Percentiles rank a stretch among this genome's conserved stretches.
Evolutionary conservation across 2,888 invertebrate genomes (phyloP).

Genomic region (Julus scanicus): DNA sequence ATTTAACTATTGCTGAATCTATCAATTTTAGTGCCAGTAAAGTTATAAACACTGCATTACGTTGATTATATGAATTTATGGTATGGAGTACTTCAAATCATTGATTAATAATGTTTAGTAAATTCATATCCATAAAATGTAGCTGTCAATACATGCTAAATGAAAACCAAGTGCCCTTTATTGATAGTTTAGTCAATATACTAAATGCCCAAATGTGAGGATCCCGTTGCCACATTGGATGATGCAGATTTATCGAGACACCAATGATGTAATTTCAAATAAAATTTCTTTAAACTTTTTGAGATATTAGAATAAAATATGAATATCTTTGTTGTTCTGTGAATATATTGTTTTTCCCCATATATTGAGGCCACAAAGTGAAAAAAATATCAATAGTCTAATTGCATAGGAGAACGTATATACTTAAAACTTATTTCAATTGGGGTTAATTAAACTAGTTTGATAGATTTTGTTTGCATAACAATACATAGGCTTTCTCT

Average conservation of each 20-base stretch:
- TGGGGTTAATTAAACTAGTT: conserved; percentile 2
- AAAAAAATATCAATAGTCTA: not conserved
- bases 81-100: too few relatives aligned
- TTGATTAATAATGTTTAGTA: too few relatives aligned
- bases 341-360: not conserved
- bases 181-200: too few relatives aligned
- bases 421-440: not conserved
- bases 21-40: not conserved
- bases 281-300: not conserved
- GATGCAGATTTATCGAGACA: too few relatives aligned
- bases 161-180: too few relatives aligned
- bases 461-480: not conserved
- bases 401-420: not conserved
- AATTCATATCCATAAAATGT: too few relatives aligned
- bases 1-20: not conserved
- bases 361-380: not conserved
- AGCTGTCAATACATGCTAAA: too few relatives aligned
- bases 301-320: not conserved
- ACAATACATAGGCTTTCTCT: not conserved
- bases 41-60: too few relatives aligned
- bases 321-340: not conserved
- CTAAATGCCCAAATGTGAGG: too few relatives aligned
- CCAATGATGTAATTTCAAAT: too few relatives aligned
- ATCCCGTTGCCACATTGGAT: too few relatives aligned
- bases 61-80: too few relatives aligned